Evolutionary conservation across 1,140 invertebrate species (phyloP), one percentile per base, ranked within the genome.

Genomic region (Drosophila albomicans): DNA sequence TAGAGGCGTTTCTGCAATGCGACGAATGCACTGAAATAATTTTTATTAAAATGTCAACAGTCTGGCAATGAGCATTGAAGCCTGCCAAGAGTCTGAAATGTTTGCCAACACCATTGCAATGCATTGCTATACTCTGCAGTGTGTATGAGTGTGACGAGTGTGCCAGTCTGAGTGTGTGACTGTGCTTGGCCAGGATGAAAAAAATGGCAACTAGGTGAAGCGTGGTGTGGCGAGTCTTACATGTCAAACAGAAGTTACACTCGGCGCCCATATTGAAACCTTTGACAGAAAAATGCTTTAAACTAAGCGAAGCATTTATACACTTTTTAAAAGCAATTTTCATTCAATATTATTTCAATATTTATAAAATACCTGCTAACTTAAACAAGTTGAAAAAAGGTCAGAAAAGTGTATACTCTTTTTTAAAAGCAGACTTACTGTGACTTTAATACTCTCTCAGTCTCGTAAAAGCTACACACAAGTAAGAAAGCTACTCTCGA

Each of bases 21-120:
- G 72, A 28, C 72, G 72, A 75, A 70, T 70, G 66, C 72, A 70
- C 58, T 75, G 66, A 75, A 75, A 75, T 75, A 75, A 75, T 75
- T 75, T 75, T 75, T 75, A 75, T 75, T 75, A 75, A 75, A 75
- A 75, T 75, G 72, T 75, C 72, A 75, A 75, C 72, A 75, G 72
- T 75, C 72, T 75, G 66, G 66, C 72, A 70, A 70, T 75, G 72
- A 70, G 67, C 72, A 75, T 63, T 75, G 72, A 70, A 75, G 67
- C 66, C 71, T 74, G 71, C 71, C 71, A 74, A 69, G 65, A 62
- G 57, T 25, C 57, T 69, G 49, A 69, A 74, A 69, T 74, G 49
- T 74, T 74, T 70, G 72, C 66, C 58, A 75, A 58, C 51, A 75
- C 52, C 51, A 70, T 63, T 75, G 72, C 72, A 63, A 35, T 45